Evolutionary conservation across 2,797 vertebrate genomes (phyloP), one percentile per base, ranked within the genome.

Genomic region (Semotilus atromaculatus): DNA sequence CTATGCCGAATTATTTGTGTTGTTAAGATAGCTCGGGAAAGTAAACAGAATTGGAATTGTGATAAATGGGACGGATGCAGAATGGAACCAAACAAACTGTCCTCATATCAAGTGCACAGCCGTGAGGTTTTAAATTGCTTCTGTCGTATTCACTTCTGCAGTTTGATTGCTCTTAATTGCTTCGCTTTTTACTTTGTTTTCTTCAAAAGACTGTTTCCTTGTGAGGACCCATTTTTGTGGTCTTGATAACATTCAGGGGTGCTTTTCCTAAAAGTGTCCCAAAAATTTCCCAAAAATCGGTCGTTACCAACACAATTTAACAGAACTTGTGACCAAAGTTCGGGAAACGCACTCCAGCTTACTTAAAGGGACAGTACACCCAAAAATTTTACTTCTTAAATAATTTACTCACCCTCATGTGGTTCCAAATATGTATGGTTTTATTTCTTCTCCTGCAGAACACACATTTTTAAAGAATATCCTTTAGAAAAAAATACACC

Each of bases 41-140:
- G 90, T 92, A 94, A 94, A 93, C 92, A 93, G 88, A 90, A 85
- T 85, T 85, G 86, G 89, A 87, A 91, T 91, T 89, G 89, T 92
- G 91, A 94, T 92, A 86, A 93, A 88, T 90, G 89, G 70, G 74
- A 88, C 85, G 85, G 76, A 83, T 81, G 70, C 87, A 82, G 85
- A 89, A 91, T 90, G 87, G 88, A 88, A 91, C 86, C 88, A 90
- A 85, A 85, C 85, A 90, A 88, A 91, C 90, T 89, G 76, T n/a
- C 74, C 85, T 88, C 40, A 34, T 48, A 74, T 90, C 90, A 90
- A 93, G 91, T 90, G 88, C 88, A 92, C 91, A 93, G 91, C 92
- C 90, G 90, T 91, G 90, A 90, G 92, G 91, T 87, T 82, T 91
- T 92, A 92, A 93, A 94, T 93, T 92, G 93, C 93, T 91, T 92